Evolutionary conservation across 2,113 vertebrate species (phyloP).

Genomic region (Leptobrachium ailaonicum): DNA sequence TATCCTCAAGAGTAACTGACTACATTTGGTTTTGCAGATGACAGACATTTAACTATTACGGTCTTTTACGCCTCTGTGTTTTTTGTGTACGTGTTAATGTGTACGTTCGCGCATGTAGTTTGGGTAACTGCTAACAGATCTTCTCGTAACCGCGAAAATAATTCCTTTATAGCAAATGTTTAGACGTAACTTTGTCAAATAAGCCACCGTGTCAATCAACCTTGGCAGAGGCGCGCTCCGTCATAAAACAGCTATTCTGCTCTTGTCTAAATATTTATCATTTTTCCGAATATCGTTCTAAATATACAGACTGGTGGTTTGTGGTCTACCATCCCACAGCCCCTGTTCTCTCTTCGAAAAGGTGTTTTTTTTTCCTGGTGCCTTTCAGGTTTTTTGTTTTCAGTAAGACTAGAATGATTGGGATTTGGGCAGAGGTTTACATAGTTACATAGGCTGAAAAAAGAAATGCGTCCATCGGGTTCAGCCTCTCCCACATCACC

Average conservation of each 20-base stretch:
- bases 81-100: not conserved
- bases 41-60: too few species aligned
- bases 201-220: constrained; percentile 39
- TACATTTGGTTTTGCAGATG: too few species aligned
- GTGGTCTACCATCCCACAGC: constrained; percentile 1
- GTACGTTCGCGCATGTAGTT: not conserved
- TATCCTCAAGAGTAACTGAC: too few species aligned
- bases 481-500: too few species aligned
- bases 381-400: too few species aligned
- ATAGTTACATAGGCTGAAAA: too few species aligned
- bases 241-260: constrained; percentile 30
- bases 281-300: constrained; percentile 29
- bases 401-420: too few species aligned
- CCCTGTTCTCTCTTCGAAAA: too few species aligned
- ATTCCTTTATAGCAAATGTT: constrained; percentile 27
- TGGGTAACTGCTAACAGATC: constrained; percentile 2
- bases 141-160: constrained; percentile 12
- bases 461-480: too few species aligned
- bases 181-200: constrained; percentile 42
- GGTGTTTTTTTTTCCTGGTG: too few species aligned
- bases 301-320: constrained; percentile 42
- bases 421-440: too few species aligned
- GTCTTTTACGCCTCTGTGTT: too few species aligned
- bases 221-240: constrained; percentile 26
- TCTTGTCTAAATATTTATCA: constrained; percentile 47